Percentiles rank a stretch among this genome's conserved stretches.
phyloP scores from a whole-genome alignment of 2,888 invertebrate genomes.

The Acronicta psi region DNA sequence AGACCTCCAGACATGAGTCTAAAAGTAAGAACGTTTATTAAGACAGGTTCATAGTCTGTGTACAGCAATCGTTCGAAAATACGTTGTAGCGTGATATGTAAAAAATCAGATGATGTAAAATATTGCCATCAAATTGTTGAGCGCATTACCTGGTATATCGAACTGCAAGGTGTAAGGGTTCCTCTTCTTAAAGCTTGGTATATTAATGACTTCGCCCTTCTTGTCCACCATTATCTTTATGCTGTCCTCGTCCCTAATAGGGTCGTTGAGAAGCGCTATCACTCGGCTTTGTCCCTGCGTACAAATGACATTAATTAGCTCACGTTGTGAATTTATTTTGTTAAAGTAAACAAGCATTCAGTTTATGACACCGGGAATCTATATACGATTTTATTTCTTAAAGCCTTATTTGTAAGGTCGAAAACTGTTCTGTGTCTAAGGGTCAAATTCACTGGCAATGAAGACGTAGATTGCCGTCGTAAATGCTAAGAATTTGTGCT shows the following conservation, averaged over 20 bases:
- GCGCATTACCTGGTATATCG: constrained; percentile 91
- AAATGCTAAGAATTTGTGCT: constrained; percentile 45
- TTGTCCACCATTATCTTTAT: constrained; percentile 94
- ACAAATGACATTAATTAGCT: constrained; percentile 52
- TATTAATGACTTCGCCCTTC: constrained; percentile 93
- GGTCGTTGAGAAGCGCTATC: constrained; percentile 93
- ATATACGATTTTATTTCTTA: constrained; percentile 9
- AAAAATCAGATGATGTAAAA: no score
- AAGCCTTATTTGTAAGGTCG: constrained; percentile 6
- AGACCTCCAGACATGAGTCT: constrained; percentile 94
- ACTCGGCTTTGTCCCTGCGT: constrained; percentile 94
- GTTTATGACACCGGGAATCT: constrained; percentile 10
- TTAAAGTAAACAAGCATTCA: constrained; percentile 42
- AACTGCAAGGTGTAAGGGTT: constrained; percentile 96
- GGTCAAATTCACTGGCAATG: constrained; percentile 45
- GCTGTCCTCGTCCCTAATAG: constrained; percentile 93
- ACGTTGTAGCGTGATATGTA: no score
- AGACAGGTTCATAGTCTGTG: no score
- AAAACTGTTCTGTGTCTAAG: constrained; percentile 30
- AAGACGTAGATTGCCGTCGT: constrained; percentile 40
- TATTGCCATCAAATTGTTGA: not conserved
- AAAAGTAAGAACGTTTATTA: constrained; percentile 35
- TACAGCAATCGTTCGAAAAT: no score
- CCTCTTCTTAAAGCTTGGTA: constrained; percentile 92
- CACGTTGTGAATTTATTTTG: constrained; percentile 53